Evolutionary conservation across 64 coral and sea anemone species (phyloP).

Genomic region (Actinia tenebrosa): DNA sequence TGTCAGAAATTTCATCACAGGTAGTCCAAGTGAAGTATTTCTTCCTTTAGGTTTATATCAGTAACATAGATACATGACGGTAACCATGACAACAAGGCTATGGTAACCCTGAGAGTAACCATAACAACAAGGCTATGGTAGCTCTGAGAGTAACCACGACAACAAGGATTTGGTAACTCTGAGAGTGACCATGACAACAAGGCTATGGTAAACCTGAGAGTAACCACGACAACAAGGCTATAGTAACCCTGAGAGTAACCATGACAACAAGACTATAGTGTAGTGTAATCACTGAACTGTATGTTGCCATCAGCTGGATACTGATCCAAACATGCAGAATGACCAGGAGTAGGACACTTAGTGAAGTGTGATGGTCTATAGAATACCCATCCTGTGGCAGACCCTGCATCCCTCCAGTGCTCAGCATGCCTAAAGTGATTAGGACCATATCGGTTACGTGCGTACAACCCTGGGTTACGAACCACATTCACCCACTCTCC

Average conservation of each 20-base stretch:
- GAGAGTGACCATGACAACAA: neutral
- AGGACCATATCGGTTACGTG: conserved; percentile 90
- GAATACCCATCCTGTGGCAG: conserved; percentile 71
- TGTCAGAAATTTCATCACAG: too few relatives aligned
- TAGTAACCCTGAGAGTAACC: neutral
- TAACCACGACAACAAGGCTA: neutral
- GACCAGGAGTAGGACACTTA: conserved; percentile 54
- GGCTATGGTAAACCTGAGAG: neutral
- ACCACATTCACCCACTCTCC: conserved; percentile 88
- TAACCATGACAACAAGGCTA: too few relatives aligned
- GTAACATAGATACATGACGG: too few relatives aligned
- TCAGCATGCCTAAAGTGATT: conserved; percentile 68
- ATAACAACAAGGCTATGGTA: too few relatives aligned
- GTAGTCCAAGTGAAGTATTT: too few relatives aligned
- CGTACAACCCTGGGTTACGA: conserved; percentile 95
- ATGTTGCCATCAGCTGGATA: conserved; percentile 81
- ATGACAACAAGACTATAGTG: neutral
- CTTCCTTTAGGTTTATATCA: too few relatives aligned
- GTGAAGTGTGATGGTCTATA: conserved; percentile 59
- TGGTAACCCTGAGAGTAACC: too few relatives aligned
- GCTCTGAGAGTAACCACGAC: too few relatives aligned
- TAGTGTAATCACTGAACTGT: conserved; percentile 61
- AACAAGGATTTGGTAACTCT: too few relatives aligned
- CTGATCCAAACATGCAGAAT: conserved; percentile 86
- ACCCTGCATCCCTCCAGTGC: conserved; percentile 87